Evolutionary conservation across 2,888 invertebrate species (phyloP).

Genomic region (Nephrotoma appendiculata): DNA sequence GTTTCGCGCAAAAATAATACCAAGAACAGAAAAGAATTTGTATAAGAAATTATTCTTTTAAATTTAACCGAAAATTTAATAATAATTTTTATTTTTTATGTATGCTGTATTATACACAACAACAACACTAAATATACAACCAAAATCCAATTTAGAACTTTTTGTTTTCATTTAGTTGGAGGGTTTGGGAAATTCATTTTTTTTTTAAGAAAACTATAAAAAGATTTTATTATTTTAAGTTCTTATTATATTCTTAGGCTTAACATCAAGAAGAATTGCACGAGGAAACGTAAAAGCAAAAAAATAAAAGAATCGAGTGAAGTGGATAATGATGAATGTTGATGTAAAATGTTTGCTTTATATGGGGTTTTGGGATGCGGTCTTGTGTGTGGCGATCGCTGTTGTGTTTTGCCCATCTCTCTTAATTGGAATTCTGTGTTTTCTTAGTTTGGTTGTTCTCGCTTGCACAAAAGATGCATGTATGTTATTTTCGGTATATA

Average conservation of each 20-base stretch:
- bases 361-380: neutral
- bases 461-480: neutral
- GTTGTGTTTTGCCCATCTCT: neutral
- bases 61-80: neutral
- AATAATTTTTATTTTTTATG: neutral
- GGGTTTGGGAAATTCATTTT: neutral
- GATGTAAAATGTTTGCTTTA: neutral
- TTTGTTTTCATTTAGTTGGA: neutral
- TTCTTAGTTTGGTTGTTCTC: neutral
- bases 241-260: neutral
- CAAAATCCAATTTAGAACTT: neutral
- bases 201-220: neutral
- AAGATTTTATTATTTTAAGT: neutral
- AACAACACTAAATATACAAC: neutral
- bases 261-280: neutral
- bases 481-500: neutral
- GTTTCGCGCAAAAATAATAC: neutral
- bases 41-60: neutral
- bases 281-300: neutral
- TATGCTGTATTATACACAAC: neutral
- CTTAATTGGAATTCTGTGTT: neutral
- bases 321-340: neutral
- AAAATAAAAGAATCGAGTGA: neutral
- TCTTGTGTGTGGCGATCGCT: neutral
- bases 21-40: neutral